Evolutionary conservation across 64 coral and sea anemone genomes (phyloP), one percentile per base, ranked within the genome.

Genomic region (Dendrophyllia cribrosa): DNA sequence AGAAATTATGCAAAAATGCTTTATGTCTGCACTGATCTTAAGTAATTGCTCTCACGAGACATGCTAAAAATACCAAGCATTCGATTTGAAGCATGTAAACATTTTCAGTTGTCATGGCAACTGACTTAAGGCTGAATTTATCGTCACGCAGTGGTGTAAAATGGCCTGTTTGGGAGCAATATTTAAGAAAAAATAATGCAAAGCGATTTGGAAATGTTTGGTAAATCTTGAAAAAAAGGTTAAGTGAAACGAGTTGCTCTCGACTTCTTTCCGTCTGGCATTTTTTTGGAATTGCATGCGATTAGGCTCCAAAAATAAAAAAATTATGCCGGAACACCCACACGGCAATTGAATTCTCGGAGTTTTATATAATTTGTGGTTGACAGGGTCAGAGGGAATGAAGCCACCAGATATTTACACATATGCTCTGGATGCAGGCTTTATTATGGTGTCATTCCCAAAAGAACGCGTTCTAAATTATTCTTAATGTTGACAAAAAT

Each of bases 21-120:
- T 67, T 51, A 14, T n/a, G 80, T 68, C 61, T 67, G 62, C 46
- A 9, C n/a, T 67, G 43, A 1, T 14, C 10, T 19, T 16, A 84
- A 67, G 26, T 14, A 47, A 50, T 67, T 67, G 44, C 61, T 21
- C 61, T 67, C 62, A 34, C 44, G 80, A 84, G 44, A 84, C 80
- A 44, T 84, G 34, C 80, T 68, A 84, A 62, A 84, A 84, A 84
- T 84, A 67, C 80, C 62, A 43, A 10, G 34, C 16, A 78, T 59
- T 78, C n/a, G 76, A 2, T 56, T 51, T 23, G 13, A 11, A 11
- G 6, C 9, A 13, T 60, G 58, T 63, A 44, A 61, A 43, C 23
- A 80, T 10, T 43, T 80, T 17, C 6, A 1, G 46, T 84, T 51
- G n/a, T 61, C 19, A 84, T 84, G 46, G 19, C 44, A 67, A 9